Percentiles rank a stretch among this genome's conserved stretches.
Evolutionary conservation across 2,113 vertebrate genomes (phyloP).

Genomic region (Oncorhynchus nerka): DNA sequence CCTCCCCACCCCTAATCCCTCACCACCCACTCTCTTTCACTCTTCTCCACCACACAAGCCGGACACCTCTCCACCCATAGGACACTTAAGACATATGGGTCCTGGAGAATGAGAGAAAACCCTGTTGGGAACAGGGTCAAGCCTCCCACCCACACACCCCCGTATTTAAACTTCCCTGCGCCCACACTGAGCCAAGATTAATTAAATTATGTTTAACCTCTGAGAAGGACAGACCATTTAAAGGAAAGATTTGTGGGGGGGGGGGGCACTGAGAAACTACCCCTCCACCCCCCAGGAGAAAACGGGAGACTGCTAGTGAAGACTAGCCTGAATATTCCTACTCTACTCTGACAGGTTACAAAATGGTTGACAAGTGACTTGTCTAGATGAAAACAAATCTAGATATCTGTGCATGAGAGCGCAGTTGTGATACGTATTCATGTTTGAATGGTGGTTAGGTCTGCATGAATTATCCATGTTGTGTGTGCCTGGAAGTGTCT

Average conservation of each 20-base stretch:
- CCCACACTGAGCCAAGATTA: constrained; percentile 59
- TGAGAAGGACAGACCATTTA: constrained; percentile 25
- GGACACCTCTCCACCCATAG: constrained; percentile 41
- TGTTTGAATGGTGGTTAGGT: constrained; percentile 20
- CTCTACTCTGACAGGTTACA: constrained; percentile 22
- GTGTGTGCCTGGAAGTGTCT: constrained; percentile 15
- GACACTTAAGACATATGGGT: constrained; percentile 6
- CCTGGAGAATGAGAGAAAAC: constrained; percentile 1
- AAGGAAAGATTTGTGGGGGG: neutral
- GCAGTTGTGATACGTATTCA: constrained; percentile 20
- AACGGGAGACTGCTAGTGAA: constrained; percentile 14
- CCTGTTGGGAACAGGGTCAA: constrained; percentile 45
- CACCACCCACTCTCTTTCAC: constrained; percentile 13
- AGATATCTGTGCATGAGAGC: constrained; percentile 56
- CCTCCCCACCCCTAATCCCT: constrained; percentile 7
- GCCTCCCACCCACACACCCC: constrained; percentile 28
- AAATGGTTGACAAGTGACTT: constrained; percentile 27
- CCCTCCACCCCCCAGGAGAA: constrained; percentile 23
- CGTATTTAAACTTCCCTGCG: constrained; percentile 35
- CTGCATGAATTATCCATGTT: constrained; percentile 46
- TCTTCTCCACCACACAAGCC: constrained; percentile 41
- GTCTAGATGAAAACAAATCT: neutral
- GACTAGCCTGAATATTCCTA: constrained; percentile 14
- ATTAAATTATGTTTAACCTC: constrained; percentile 10
- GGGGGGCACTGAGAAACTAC: constrained; percentile 51